phyloP scores from a whole-genome alignment of 2,888 invertebrate species.

The Eudemis profundana region DNA sequence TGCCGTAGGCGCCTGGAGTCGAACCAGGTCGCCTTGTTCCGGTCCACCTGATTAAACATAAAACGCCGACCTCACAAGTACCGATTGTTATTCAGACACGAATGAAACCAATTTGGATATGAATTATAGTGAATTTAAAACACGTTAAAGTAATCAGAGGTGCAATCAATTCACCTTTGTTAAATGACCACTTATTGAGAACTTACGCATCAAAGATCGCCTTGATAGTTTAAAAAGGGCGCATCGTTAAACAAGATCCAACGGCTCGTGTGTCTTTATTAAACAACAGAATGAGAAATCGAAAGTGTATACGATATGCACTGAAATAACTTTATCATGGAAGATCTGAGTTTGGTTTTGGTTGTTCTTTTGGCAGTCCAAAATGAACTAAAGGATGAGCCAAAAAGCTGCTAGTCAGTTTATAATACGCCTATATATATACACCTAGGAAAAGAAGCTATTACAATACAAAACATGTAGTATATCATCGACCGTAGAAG shows the following conservation, averaged over 20 bases:
- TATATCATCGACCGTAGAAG: no score
- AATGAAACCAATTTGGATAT: conserved; percentile 28
- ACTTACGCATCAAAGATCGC: conserved; percentile 2
- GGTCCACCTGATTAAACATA: not conserved
- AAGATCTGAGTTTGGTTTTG: not conserved
- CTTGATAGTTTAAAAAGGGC: not conserved
- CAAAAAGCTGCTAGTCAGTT: no score
- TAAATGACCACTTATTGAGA: conserved; percentile 31
- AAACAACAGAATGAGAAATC: not conserved
- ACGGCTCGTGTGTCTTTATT: not conserved
- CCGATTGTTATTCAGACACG: conserved; percentile 30
- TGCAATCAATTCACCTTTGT: conserved; percentile 27
- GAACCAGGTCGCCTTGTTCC: no score
- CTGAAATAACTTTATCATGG: not conserved
- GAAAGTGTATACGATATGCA: not conserved
- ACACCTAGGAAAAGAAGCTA: no score
- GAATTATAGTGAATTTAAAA: conserved; percentile 36
- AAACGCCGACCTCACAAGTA: conserved; percentile 1
- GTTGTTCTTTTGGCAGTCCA: not conserved
- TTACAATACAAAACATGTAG: no score
- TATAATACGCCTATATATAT: no score
- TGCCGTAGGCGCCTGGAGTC: no score
- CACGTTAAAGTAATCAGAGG: conserved; percentile 28
- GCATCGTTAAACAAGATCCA: not conserved
- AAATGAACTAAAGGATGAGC: no score